Conservation (phyloP, 2,797 vertebrate species). For the Pitangus sulphuratus region DNA sequence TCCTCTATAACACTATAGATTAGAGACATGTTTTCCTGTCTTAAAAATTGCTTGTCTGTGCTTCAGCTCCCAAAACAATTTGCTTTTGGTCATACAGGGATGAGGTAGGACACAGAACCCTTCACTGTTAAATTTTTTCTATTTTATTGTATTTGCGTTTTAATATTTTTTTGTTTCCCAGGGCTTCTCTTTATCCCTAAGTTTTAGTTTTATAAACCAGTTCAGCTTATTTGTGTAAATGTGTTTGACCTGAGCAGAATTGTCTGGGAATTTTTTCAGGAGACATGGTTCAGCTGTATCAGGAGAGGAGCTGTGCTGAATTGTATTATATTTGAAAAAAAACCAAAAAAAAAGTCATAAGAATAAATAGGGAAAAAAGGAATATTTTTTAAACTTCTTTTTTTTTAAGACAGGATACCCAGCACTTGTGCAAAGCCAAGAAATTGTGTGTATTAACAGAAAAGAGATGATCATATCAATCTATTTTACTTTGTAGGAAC, state of each 20-base stretch:
- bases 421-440: not conserved
- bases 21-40: not conserved
- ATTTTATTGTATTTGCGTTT: not conserved
- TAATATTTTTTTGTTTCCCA: not conserved
- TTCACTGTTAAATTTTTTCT: not conserved
- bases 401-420: not conserved
- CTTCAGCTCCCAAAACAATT: not conserved
- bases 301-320: not conserved
- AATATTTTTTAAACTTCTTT: not conserved
- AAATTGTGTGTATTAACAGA: not conserved
- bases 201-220: not conserved
- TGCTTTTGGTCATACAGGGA: not conserved
- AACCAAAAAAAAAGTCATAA: not conserved
- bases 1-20: not conserved
- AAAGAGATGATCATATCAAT: not conserved
- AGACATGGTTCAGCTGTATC: not conserved
- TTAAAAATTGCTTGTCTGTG: not conserved
- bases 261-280: not conserved
- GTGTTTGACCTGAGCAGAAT: not conserved
- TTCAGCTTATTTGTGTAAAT: not conserved
- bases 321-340: not conserved
- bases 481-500: constrained; percentile 82
- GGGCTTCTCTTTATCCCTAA: not conserved
- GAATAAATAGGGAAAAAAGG: not conserved
- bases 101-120: not conserved